Evolutionary conservation across 2,888 invertebrate genomes (phyloP).

Genomic region (Resseliella maxima): DNA sequence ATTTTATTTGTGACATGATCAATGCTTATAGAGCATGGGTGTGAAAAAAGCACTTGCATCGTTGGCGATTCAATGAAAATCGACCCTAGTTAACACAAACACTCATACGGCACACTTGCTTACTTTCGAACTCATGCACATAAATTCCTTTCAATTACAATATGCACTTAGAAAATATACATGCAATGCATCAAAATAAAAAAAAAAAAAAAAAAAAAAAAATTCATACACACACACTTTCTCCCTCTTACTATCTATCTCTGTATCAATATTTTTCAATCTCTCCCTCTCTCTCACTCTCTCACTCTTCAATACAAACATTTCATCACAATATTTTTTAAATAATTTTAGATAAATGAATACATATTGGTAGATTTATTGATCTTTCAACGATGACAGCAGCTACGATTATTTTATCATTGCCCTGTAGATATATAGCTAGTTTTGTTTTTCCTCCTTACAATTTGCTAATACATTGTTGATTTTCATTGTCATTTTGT

Average conservation of each 20-base stretch:
- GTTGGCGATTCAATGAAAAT: background rate
- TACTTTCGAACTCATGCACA: conserved; percentile 34
- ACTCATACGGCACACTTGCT: background rate
- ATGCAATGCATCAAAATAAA: background rate
- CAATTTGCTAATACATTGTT: background rate
- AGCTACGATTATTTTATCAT: background rate
- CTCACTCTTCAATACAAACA: too few species aligned
- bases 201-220: background rate
- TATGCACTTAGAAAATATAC: conserved; percentile 21
- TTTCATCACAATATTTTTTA: conserved; percentile 12
- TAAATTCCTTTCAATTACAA: conserved; percentile 44
- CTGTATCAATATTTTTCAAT: too few species aligned
- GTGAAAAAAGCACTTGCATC: background rate
- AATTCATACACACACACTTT: background rate
- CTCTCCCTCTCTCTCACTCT: too few species aligned
- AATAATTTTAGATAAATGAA: conserved; percentile 35
- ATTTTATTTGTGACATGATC: conserved; percentile 51
- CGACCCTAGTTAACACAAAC: background rate
- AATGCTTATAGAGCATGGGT: background rate
- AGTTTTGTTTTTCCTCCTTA: background rate
- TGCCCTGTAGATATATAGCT: background rate
- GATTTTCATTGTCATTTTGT: background rate
- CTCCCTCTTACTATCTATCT: too few species aligned
- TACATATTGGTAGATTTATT: conserved; percentile 27
- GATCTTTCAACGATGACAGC: background rate